A percentile compares a stretch with the other conserved stretches of the same genome.
phyloP scores from a whole-genome alignment of 2,797 vertebrate genomes.

The Lagorchestes hirsutus region DNA sequence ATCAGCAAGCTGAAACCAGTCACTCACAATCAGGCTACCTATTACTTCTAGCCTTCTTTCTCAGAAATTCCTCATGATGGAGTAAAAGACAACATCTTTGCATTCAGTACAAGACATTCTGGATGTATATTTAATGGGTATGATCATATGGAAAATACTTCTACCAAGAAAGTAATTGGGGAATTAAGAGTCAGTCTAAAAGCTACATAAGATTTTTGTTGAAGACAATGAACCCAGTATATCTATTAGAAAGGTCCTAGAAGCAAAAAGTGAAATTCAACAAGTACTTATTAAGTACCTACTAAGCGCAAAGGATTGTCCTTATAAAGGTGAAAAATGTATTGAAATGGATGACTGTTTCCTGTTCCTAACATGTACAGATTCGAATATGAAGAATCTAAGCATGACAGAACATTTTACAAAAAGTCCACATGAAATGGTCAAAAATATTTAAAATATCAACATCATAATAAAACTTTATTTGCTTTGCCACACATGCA shows the following conservation, averaged over 20 bases:
- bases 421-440: background rate
- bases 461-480: background rate
- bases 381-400: background rate
- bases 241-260: constrained; percentile 21
- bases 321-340: constrained; percentile 25
- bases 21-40: background rate
- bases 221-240: constrained; percentile 5
- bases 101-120: background rate
- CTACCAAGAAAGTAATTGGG: constrained; percentile 4
- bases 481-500: constrained; percentile 24
- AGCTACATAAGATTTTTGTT: background rate
- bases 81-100: background rate
- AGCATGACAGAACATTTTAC: background rate
- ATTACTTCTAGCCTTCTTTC: constrained; percentile 21
- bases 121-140: background rate
- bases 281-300: constrained; percentile 18
- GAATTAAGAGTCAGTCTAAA: constrained; percentile 22
- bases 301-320: background rate
- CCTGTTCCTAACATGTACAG: constrained; percentile 31
- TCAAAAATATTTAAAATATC: constrained; percentile 1
- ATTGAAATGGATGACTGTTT: constrained; percentile 19
- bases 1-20: constrained; percentile 45
- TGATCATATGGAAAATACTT: background rate
- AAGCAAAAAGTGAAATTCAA: constrained; percentile 31
- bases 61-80: constrained; percentile 9